A percentile compares a stretch with the other conserved stretches of the same genome.
Evolutionary conservation across 1,140 invertebrate genomes (phyloP).

Genomic region (Ladona fulva): DNA sequence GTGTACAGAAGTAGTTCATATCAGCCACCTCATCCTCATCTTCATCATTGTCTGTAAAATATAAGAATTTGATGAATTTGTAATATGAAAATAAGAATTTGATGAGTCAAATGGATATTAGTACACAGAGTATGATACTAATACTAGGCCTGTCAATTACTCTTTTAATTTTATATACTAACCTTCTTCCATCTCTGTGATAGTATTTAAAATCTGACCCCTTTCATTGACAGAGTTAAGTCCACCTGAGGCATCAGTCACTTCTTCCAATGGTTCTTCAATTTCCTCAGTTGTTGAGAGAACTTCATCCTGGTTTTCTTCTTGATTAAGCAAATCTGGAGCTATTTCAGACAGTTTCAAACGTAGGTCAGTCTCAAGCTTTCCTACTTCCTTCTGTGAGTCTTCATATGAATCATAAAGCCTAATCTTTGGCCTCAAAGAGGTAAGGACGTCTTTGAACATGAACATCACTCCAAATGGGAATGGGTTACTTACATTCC

Average conservation of each 20-base stretch:
- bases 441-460: conserved; percentile 70
- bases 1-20: neutral
- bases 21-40: neutral
- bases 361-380: conserved; percentile 61
- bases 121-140: no score
- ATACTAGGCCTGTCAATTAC: no score
- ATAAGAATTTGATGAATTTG: no score
- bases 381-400: conserved; percentile 64
- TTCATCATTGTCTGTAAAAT: neutral
- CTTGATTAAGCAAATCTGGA: conserved; percentile 16
- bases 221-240: neutral
- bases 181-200: neutral
- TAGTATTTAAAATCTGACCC: neutral
- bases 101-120: no score
- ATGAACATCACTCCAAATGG: conserved; percentile 79
- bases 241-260: conserved; percentile 25
- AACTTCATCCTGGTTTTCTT: conserved; percentile 21
- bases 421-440: conserved; percentile 69
- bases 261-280: conserved; percentile 21
- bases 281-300: neutral
- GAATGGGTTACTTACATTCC: conserved; percentile 61
- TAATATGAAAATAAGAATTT: no score
- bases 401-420: conserved; percentile 53
- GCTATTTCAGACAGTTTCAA: conserved; percentile 41
- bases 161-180: neutral